Evolutionary conservation across 2,888 invertebrate genomes (phyloP).

Genomic region (Eilema griseolum): DNA sequence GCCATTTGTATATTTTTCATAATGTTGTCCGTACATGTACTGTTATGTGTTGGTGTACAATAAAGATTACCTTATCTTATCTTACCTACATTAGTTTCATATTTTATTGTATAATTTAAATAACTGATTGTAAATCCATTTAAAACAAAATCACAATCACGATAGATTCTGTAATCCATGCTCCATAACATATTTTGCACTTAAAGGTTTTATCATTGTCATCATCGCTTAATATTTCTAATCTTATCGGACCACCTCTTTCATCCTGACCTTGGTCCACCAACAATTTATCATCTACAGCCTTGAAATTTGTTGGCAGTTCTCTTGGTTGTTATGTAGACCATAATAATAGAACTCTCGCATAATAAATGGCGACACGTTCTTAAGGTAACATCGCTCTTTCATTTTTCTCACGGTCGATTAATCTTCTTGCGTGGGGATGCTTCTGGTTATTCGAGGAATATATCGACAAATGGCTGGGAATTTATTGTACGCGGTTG

Average conservation of each 20-base stretch:
- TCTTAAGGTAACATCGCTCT: conserved; percentile 72
- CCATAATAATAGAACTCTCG: conserved; percentile 69
- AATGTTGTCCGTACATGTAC: no score
- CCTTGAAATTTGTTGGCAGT: conserved; percentile 30
- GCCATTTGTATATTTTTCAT: no score
- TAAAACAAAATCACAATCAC: no score
- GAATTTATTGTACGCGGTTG: conserved; percentile 55
- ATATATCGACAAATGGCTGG: conserved; percentile 63
- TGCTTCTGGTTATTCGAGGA: conserved; percentile 56
- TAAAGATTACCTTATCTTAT: no score
- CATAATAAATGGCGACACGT: conserved; percentile 77
- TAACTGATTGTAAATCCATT: no score
- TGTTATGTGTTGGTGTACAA: no score
- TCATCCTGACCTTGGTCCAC: background rate
- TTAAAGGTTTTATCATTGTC: background rate
- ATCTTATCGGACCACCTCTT: background rate
- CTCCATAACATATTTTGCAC: background rate
- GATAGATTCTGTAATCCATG: no score
- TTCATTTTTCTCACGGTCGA: conserved; percentile 77
- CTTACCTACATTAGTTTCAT: no score
- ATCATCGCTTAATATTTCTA: background rate
- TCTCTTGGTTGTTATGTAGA: conserved; percentile 43
- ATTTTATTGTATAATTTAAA: no score
- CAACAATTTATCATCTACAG: conserved; percentile 10
- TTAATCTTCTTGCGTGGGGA: conserved; percentile 67